Base-by-base conservation (phyloP, 2,797 vertebrate species). In the Crocodylus rhombifer region DNA sequence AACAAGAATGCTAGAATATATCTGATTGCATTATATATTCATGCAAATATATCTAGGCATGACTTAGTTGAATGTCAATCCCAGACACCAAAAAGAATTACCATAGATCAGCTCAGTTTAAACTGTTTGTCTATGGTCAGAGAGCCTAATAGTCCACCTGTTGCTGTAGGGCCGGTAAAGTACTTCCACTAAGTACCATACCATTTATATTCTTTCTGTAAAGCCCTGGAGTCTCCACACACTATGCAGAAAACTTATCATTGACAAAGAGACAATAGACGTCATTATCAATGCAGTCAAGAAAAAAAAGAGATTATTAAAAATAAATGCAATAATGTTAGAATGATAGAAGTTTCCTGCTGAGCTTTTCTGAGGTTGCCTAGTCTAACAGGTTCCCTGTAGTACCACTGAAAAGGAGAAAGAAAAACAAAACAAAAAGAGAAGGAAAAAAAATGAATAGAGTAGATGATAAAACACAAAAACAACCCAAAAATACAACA, bases 1-100 rank as follows among this genome's bases (percentile, higher is more conserved):
- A 87, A 77, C 6, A 82, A 84, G 79, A 95, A 89, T 71, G 23
- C 26, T 13, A 86, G 42, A 94, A 77, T 15, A 30, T 80, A 90
- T 15, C 77, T 84, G 15, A 77, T 89, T 80, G 77, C 30, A 61
- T 36, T 87, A 83, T 57, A 91, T 89, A 89, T 75, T 7, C 15
- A 76, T 84, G 94, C 5, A 74, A 84, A 86, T 64, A 89, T 69
- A 86, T 89, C n/a, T 67, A 13, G 30, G 21, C 7, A 84, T 10
- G 75, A 15, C 58, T 76, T 89, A 17, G 26, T 51, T 4, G 86
- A 42, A 90, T 33, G 62, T 67, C 14, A 51, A 25, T 2, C 80
- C 80, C 71, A 81, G 64, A 4, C 9, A 33, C 28, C 65, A 5
- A 61, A 7, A 71, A 71, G 12, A 55, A 76, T 20, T 82, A 20